phyloP scores from a whole-genome alignment of 2,113 vertebrate species.

The Tricholaema leucomelas region DNA sequence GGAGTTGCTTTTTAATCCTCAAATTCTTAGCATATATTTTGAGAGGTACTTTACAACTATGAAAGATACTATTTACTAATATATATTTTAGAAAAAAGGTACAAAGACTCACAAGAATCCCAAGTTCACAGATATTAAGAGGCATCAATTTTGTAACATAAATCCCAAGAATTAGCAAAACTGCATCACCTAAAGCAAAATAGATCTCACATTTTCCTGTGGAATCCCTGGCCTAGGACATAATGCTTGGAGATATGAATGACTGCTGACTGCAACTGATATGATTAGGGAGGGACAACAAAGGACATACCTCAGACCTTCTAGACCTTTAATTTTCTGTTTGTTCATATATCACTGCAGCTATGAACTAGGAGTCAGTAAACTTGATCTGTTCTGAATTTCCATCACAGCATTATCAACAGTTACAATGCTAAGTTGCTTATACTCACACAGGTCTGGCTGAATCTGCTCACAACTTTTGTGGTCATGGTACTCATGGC shows the following conservation, averaged over 20 bases:
- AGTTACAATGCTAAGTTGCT: background rate
- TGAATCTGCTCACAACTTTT: rapidly evolving
- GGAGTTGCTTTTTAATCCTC: background rate
- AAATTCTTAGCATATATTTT: background rate
- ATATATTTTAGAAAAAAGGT: background rate
- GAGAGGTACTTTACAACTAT: background rate
- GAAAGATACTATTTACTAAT: background rate
- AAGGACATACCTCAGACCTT: background rate
- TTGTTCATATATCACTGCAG: background rate
- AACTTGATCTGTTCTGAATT: background rate
- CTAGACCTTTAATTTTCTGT: background rate
- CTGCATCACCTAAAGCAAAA: background rate
- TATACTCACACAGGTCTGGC: rapidly evolving
- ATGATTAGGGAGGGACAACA: background rate
- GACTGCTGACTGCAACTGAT: background rate
- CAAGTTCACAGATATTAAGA: background rate
- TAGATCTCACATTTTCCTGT: background rate
- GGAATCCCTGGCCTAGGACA: background rate
- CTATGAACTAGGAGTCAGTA: background rate
- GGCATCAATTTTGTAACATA: background rate
- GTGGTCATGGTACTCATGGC: background rate
- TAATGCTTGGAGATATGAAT: background rate
- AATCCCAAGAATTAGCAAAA: background rate
- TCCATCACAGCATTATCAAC: background rate
- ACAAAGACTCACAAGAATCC: background rate